Evolutionary conservation across 2,888 invertebrate species (phyloP).

Genomic region (Tipula helvola): DNA sequence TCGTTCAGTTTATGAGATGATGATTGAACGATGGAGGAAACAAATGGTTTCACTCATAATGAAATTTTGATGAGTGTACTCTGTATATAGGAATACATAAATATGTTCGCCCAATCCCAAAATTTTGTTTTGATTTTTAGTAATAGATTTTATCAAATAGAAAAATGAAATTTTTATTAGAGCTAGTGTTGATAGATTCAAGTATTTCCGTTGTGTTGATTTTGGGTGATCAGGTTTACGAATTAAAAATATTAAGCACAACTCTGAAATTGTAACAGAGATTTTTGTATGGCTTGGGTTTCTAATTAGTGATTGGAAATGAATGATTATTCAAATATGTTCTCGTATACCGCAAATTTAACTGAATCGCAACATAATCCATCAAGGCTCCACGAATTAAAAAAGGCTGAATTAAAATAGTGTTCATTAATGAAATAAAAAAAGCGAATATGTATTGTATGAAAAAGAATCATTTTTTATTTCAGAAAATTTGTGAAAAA

Average conservation of each 20-base stretch:
- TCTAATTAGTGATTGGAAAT: not conserved
- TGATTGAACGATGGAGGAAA: not conserved
- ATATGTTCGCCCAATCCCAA: not conserved
- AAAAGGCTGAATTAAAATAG: too few relatives aligned
- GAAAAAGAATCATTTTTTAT: too few relatives aligned
- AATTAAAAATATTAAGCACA: too few relatives aligned
- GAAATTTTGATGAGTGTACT: not conserved
- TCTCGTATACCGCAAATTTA: too few relatives aligned
- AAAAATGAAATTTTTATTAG: not conserved
- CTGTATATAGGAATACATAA: not conserved
- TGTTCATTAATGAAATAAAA: too few relatives aligned
- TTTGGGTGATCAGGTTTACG: not conserved
- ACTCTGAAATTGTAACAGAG: too few relatives aligned
- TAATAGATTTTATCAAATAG: not conserved
- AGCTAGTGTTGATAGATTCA: not conserved
- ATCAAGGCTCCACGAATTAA: too few relatives aligned
- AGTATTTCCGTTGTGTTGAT: not conserved
- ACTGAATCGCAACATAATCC: too few relatives aligned
- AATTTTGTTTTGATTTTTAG: not conserved
- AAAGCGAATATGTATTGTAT: too few relatives aligned
- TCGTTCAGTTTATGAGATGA: not conserved
- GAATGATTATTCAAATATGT: too few relatives aligned
- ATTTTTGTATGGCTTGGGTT: not conserved
- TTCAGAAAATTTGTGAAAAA: too few relatives aligned
- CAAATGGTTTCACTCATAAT: not conserved